Evolutionary conservation across 2,888 invertebrate genomes (phyloP).

Genomic region (Drosophila nr. medialis): DNA sequence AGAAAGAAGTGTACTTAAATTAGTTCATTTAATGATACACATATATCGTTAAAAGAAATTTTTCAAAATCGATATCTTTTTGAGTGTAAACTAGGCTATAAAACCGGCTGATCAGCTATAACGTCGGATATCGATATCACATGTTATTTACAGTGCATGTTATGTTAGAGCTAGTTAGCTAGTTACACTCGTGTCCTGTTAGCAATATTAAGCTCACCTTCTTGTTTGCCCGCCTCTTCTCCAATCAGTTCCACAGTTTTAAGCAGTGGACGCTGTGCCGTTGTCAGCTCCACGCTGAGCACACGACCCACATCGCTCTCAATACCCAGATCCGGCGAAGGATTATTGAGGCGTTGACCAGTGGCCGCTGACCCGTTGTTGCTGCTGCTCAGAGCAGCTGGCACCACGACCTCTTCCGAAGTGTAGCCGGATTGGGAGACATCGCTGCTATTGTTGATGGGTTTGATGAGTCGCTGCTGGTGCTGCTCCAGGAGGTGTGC

Average conservation of each 20-base stretch:
- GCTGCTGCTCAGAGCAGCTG: too few species aligned
- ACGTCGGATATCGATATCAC: neutral
- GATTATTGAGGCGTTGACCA: too few species aligned
- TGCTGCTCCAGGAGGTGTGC: too few species aligned
- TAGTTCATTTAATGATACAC: neutral
- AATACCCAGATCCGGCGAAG: too few species aligned
- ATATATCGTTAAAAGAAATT: neutral
- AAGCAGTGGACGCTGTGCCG: conserved; percentile 81
- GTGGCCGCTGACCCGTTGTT: too few species aligned
- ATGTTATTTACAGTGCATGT: neutral
- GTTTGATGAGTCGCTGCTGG: too few species aligned
- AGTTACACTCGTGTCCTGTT: neutral
- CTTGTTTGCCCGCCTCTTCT: conserved; percentile 21
- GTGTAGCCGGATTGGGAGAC: too few species aligned
- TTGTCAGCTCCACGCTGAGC: conserved; percentile 85
- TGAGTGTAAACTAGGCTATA: neutral
- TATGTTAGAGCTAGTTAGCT: neutral
- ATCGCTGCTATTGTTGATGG: too few species aligned
- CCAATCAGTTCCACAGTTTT: conserved; percentile 84
- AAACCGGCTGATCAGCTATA: neutral
- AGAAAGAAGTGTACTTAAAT: too few species aligned
- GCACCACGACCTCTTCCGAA: too few species aligned
- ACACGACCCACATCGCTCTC: too few species aligned
- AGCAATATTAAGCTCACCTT: conserved; percentile 35
- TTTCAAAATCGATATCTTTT: neutral